Percentiles rank a stretch among this genome's conserved stretches.
phyloP scores from a whole-genome alignment of 1,140 invertebrate species.

The Geopemphigus sp. region DNA sequence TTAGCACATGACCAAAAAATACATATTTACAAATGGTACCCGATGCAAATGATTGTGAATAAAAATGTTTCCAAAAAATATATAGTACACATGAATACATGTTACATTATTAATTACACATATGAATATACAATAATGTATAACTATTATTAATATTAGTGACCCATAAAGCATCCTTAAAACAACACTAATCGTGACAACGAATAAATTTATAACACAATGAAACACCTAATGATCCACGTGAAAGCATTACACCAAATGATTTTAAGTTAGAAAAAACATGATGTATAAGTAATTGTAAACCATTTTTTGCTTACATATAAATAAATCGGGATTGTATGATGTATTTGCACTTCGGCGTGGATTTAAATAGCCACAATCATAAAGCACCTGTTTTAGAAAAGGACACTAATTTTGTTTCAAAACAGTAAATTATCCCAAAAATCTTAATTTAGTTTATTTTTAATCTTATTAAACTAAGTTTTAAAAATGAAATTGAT shows the following conservation, averaged over 20 bases:
- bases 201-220: slow-evolving; percentile 35
- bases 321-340: slow-evolving; percentile 33
- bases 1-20: slow-evolving; percentile 56
- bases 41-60: slow-evolving; percentile 26
- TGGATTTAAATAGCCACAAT: slow-evolving; percentile 39
- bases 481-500: background rate
- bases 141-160: slow-evolving; percentile 28
- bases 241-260: slow-evolving; percentile 44
- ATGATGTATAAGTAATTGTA: slow-evolving; percentile 30
- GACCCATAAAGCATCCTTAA: slow-evolving; percentile 4
- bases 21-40: slow-evolving; percentile 51
- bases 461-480: background rate
- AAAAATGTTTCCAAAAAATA: slow-evolving; percentile 20
- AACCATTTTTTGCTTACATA: slow-evolving; percentile 44
- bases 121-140: background rate
- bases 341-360: slow-evolving; percentile 31
- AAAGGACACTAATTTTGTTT: slow-evolving; percentile 42
- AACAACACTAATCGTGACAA: slow-evolving; percentile 51
- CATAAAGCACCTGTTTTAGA: slow-evolving; percentile 44
- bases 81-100: slow-evolving; percentile 6
- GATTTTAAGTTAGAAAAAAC: slow-evolving; percentile 25
- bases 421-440: slow-evolving; percentile 10
- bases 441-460: background rate
- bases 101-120: slow-evolving; percentile 17
- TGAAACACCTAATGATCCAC: slow-evolving; percentile 24